Evolutionary conservation across 2,113 vertebrate species (phyloP).

Genomic region (Fregetta grallaria): DNA sequence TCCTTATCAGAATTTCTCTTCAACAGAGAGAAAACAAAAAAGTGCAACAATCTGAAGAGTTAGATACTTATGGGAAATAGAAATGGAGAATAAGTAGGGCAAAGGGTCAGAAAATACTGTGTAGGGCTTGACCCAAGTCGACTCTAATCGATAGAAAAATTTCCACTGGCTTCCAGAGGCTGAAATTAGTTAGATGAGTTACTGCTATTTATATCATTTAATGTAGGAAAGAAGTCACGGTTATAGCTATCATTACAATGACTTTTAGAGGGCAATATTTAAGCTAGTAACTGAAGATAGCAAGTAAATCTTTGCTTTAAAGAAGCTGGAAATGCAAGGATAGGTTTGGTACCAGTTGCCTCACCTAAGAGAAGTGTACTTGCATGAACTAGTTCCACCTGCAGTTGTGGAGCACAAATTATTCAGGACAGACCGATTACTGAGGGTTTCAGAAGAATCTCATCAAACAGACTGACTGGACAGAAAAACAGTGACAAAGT

Average conservation of each 20-base stretch:
- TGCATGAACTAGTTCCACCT: background rate
- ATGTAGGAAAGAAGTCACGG: background rate
- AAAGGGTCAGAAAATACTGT: constrained; percentile 25
- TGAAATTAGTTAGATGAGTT: constrained; percentile 26
- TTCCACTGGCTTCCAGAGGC: constrained; percentile 43
- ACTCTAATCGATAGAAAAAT: constrained; percentile 17
- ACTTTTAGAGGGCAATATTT: constrained; percentile 7
- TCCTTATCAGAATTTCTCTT: constrained; percentile 26
- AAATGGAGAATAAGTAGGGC: constrained; percentile 18
- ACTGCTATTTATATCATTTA: constrained; percentile 33
- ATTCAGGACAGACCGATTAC: background rate
- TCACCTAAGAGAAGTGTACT: background rate
- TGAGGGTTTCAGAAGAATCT: background rate
- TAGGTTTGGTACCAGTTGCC: background rate
- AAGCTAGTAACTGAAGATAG: background rate
- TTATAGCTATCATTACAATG: background rate
- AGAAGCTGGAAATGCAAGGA: background rate
- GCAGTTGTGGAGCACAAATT: background rate
- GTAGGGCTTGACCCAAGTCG: background rate
- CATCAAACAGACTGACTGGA: background rate
- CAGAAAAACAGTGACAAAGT: background rate
- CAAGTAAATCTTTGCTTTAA: background rate
- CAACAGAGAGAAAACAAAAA: background rate
- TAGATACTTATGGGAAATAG: background rate
- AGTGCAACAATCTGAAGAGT: background rate